A percentile compares a stretch with the other conserved stretches of the same genome.
Conservation (phyloP, 2,797 vertebrate species). For the Sebastes trivittatus region DNA sequence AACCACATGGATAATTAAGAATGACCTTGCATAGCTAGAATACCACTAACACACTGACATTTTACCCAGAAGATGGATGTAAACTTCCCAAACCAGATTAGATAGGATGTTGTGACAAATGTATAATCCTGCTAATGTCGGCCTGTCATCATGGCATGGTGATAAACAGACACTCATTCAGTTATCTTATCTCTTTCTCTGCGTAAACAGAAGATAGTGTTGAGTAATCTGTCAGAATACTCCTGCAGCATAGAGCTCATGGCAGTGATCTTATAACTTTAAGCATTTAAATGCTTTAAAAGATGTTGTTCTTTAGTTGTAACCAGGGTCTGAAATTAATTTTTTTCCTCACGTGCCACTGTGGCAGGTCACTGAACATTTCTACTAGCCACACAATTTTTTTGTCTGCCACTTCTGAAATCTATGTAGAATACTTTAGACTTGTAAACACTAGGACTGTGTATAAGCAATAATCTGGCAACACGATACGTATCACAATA, state of each 20-base stretch:
- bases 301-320: not conserved
- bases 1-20: not conserved
- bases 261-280: not conserved
- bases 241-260: not conserved
- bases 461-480: too few relatives aligned
- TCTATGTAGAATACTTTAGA: too few relatives aligned
- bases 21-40: not conserved
- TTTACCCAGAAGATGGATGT: not conserved
- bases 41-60: not conserved
- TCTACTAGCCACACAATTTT: too few relatives aligned
- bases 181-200: slow-evolving; percentile 12
- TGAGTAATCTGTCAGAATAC: not conserved
- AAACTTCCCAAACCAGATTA: slow-evolving; percentile 24
- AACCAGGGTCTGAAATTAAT: not conserved
- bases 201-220: not conserved
- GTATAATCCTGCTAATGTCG: slow-evolving; percentile 37
- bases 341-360: too few relatives aligned
- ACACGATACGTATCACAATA: too few relatives aligned
- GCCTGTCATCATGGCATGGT: slow-evolving; percentile 13
- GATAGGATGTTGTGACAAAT: slow-evolving; percentile 34
- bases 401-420: too few relatives aligned
- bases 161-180: slow-evolving; percentile 12
- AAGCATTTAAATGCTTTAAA: not conserved
- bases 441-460: too few relatives aligned
- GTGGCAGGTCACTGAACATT: too few relatives aligned